Evolutionary conservation across 2,888 invertebrate genomes (phyloP), one percentile per base, ranked within the genome.

Genomic region (Ichneumoninae sp.): DNA sequence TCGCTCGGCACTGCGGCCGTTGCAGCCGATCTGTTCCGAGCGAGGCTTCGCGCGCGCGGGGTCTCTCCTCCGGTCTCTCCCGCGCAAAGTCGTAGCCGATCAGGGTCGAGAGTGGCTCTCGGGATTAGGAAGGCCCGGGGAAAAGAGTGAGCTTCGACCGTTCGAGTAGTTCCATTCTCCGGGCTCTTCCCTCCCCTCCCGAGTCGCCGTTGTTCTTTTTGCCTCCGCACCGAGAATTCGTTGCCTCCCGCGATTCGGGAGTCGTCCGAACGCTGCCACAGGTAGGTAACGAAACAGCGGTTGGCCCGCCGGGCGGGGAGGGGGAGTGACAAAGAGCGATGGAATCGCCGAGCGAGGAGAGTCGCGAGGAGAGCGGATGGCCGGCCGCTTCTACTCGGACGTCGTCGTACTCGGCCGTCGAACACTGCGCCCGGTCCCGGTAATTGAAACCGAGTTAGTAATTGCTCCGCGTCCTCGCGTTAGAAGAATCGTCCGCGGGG

Each of bases 31-130:
- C 66, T 76, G 22, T 74, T 74, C 74, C 30, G 60, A 26, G 19
- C 62, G 72, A 19, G 74, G 74, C 52, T 54, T 62, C 16, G 62
- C 44, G 44, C 44, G 44, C 44, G 44, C 66, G 66, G 36, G 66
- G 33, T 75, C 68, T 75, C 81, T 76, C 70, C 65, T 70, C 75
- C 52, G 54, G 54, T 68, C 60, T 80, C 68, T 79, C 78, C 81
- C 74, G 76, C 57, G 83, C 83, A 75, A 86, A 79, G 80, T 75
- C 65, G 82, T 80, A 80, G 80, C 16, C 78, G 70, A 81, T 81
- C 83, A 71, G 82, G 74, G 71, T 44, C 70, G 57, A 62, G 70
- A 62, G 62, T 33, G 30, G 6, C 62, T 30, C 16, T 30, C 16
- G 62, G 30, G 62, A 62, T 62, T 62, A 26, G 30, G 30, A 60